Base-by-base conservation (phyloP, 1,140 invertebrate genomes). In the Trachymyrmex septentrionalis region DNA sequence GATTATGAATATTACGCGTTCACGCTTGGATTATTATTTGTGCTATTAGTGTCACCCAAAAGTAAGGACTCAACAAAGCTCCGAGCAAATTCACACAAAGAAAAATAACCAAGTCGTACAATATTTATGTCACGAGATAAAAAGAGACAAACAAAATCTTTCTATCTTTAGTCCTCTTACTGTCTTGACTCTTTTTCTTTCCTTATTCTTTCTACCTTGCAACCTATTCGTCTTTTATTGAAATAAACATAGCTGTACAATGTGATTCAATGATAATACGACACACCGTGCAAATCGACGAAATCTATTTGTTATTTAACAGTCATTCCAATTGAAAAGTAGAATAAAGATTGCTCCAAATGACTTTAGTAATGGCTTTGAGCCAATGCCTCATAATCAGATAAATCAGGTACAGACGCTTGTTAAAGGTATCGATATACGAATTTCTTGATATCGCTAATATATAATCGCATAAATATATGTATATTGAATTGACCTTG, bases 51-150 rank as follows among this genome's bases (percentile, higher is more conserved):
- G 77, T 80, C 71, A 73, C n/a, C 55, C 69, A 61, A 76, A 44
- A 86, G 64, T 76, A 67, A 88, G 69, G 89, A 88, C 82, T 91
- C 90, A 88, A 90, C 88, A 87, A 91, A 88, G 82, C 89, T 88
- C 66, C 86, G 76, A 85, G 61, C 61, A 78, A 85, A 85, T 75
- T 55, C 75, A 63, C 34, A 55, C 59, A 21, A 24, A 53, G 24
- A 85, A 85, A 78, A 69, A 66, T 55, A 53, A 82, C 55, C 38
- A 84, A 73, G 55, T 19, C 50, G 27, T 27, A 21, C 44, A 50
- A 34, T n/a, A 30, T 19, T 44, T 78, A 85, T 57, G 48, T 78
- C 57, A 14, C 21, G 16, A 61, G 48, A 57, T 44, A 57, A 48
- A 85, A 85, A 57, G 80, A n/a, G 59, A 85, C 30, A 85, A 78